Evolutionary conservation across 2,888 invertebrate species (phyloP), one percentile per base, ranked within the genome.

Genomic region (Nemotelus nigrinus): DNA sequence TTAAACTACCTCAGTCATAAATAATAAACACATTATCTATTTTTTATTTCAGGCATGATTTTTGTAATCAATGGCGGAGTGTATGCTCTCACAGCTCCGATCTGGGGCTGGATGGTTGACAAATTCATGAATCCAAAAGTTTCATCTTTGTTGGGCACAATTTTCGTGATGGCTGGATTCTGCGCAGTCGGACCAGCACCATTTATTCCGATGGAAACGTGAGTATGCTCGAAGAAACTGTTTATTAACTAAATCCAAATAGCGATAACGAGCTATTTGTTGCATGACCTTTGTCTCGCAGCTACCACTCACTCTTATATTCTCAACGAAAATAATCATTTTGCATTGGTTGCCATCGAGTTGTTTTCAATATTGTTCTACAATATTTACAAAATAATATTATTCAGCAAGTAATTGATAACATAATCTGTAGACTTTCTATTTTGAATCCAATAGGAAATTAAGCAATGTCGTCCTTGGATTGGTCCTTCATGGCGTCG

Each of bases 51-150:
- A 80, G 95, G 95, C 0, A 85, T 94, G 72, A 93, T 96, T 91
- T 96, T 96, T 84, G 92, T 96, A 63, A 93, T 95, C 81, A 95
- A 93, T 84, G 95, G 95, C 2, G 94, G 93, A 0, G 89, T 92
- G 7, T 96, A 96, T 85, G 95, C 95, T 0, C 76, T 92, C 0
- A 92, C 93, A 0, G 94, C 95, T 0, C 95, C 96, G 0, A 88
- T 87, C 2, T 95, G 93, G 92, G 96, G 96, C 45, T 93, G 92
- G 91, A 83, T 95, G 10, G 94, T 94, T 83, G 95, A 96, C 86
- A 91, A 90, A 82, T 89, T 89, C 47, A 83, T 90, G 48, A 88
- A 89, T 79, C 93, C 94, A 0, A 94, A 94, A 85, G 86, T 91
- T 78, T 89, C 93, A 47, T 93, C 93, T 1, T 87, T 91, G 3